Evolutionary conservation across 2,113 vertebrate genomes (phyloP).

Genomic region (Podarcis muralis): DNA sequence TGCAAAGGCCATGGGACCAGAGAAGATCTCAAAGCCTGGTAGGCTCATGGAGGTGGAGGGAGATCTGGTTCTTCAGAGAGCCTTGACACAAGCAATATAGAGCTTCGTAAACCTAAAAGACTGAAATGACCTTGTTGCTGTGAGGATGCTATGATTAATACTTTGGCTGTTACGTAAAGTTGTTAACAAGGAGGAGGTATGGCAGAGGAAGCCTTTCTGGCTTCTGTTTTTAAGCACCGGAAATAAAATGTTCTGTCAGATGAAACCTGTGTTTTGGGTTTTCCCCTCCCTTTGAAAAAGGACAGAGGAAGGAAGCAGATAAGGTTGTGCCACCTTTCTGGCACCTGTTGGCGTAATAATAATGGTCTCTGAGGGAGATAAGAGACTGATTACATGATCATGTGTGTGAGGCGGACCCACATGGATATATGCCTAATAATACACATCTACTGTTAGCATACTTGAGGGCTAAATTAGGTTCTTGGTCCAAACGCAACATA

Average conservation of each 20-base stretch:
- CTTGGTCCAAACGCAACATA: background rate
- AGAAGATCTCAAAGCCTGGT: too few relatives aligned
- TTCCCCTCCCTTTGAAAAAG: slow-evolving; percentile 63
- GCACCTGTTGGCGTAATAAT: slow-evolving; percentile 48
- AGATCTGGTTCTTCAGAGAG: too few relatives aligned
- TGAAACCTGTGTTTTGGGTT: slow-evolving; percentile 60
- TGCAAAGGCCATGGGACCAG: too few relatives aligned
- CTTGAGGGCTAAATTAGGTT: background rate
- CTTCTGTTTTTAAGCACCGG: slow-evolving; percentile 32
- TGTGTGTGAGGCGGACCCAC: slow-evolving; percentile 17
- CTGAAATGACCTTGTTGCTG: background rate
- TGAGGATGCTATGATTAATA: background rate
- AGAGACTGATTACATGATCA: slow-evolving; percentile 36
- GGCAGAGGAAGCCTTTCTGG: background rate
- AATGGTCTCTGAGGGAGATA: slow-evolving; percentile 53
- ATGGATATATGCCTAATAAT: background rate
- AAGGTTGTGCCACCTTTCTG: background rate
- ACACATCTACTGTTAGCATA: slow-evolving; percentile 53
- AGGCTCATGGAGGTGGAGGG: too few relatives aligned
- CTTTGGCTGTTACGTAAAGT: background rate
- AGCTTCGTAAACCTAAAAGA: too few relatives aligned
- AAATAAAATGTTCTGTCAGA: slow-evolving; percentile 54
- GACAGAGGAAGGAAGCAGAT: slow-evolving; percentile 57
- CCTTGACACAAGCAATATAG: too few relatives aligned
- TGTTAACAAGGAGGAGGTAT: slow-evolving; percentile 9